These are phyloP conservation scores for Apoderus coryli DNA, from an alignment of 2,888 invertebrate species.

Conservation along the genomic window DNA sequence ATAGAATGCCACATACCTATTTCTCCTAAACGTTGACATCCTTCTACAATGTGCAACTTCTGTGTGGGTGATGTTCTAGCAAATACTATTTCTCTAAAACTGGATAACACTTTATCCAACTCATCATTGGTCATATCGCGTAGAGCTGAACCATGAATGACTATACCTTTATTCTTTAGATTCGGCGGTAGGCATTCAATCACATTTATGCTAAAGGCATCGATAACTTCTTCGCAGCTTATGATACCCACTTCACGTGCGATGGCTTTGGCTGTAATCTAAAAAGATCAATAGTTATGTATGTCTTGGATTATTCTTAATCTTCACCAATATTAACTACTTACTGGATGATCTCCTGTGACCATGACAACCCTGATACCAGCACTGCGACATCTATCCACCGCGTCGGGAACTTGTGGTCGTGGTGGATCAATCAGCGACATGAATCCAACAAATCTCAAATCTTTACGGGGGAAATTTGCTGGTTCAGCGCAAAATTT, in stretches of 20 bases:
- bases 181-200: slow-evolving; percentile 25
- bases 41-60: slow-evolving; percentile 54
- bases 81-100: slow-evolving; percentile 48
- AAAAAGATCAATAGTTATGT: slow-evolving; percentile 12
- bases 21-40: slow-evolving; percentile 61
- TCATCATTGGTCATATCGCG: slow-evolving; percentile 33
- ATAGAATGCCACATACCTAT: too few relatives aligned
- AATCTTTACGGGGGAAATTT: slow-evolving; percentile 55
- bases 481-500: slow-evolving; percentile 44
- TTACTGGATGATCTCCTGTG: slow-evolving; percentile 66
- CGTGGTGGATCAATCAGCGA: slow-evolving; percentile 53
- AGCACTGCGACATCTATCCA: slow-evolving; percentile 34
- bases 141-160: slow-evolving; percentile 38
- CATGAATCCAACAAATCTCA: slow-evolving; percentile 48
- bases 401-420: slow-evolving; percentile 31
- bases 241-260: slow-evolving; percentile 63
- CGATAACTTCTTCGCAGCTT: slow-evolving; percentile 31
- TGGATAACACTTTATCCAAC: slow-evolving; percentile 39
- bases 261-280: slow-evolving; percentile 60
- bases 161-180: slow-evolving; percentile 35
- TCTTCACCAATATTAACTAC: slow-evolving; percentile 7
- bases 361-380: slow-evolving; percentile 74
- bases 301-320: too few relatives aligned
- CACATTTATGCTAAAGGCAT: slow-evolving; percentile 24
- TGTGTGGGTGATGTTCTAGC: slow-evolving; percentile 42